phyloP scores from a whole-genome alignment of 1,140 invertebrate genomes.

The Caenorhabditis elegans region DNA sequence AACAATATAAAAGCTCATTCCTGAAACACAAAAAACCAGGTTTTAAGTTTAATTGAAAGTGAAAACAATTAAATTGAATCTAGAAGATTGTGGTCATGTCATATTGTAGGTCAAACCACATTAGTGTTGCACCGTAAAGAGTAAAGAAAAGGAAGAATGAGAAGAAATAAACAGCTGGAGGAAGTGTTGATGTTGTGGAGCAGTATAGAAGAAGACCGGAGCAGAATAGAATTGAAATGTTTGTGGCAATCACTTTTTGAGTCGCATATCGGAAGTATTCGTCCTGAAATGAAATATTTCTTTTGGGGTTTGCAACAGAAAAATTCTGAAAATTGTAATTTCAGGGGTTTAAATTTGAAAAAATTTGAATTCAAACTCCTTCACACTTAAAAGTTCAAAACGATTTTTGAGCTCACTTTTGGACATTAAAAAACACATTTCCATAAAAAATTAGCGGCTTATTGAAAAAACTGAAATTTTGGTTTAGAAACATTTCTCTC shows the following conservation, averaged over 20 bases:
- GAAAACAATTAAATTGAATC: neutral
- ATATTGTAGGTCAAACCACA: slow-evolving; percentile 63
- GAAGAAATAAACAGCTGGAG: slow-evolving; percentile 50
- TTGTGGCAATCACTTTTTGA: slow-evolving; percentile 56
- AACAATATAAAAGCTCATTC: neutral
- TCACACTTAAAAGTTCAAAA: no score
- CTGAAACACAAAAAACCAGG: neutral
- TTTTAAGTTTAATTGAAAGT: neutral
- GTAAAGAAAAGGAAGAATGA: slow-evolving; percentile 55
- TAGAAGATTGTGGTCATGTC: slow-evolving; percentile 60
- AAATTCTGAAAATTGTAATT: no score
- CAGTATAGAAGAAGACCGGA: slow-evolving; percentile 53
- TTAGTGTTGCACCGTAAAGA: slow-evolving; percentile 55
- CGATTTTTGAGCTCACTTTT: no score
- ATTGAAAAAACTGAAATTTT: no score
- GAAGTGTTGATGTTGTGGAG: slow-evolving; percentile 38
- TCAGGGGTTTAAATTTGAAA: slow-evolving; percentile 13
- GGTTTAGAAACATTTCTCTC: no score
- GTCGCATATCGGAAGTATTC: slow-evolving; percentile 61
- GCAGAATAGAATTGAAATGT: slow-evolving; percentile 47
- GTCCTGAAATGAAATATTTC: slow-evolving; percentile 51
- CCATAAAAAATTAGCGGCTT: no score
- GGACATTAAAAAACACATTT: no score
- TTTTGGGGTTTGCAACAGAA: neutral
- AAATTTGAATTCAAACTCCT: no score